Base-by-base conservation (phyloP, 1,140 invertebrate species). In the Musca domestica region DNA sequence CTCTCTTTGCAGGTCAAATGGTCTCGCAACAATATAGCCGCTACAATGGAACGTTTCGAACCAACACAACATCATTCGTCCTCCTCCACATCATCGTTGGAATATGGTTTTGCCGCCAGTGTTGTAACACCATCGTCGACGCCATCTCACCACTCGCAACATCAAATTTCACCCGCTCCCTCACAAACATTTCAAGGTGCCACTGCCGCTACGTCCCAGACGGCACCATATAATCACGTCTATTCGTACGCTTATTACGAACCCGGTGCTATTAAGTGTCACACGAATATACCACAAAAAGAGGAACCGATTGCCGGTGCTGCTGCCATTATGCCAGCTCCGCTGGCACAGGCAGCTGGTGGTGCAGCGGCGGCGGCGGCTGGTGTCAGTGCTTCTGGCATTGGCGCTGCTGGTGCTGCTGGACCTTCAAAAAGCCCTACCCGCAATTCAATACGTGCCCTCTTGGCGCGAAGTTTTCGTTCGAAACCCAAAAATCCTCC, bases 221-320 rank as follows among this genome's bases (percentile, higher is more conserved):
- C 58, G 17, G 25, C 41, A 51, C 71, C 79, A 6, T 76, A 74
- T 15, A 78, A 80, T 41, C 85, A 81, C 48, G 89, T 91, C 73
- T 92, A 92, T 75, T 90, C 90, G 14, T 92, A 92, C 79, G 91
- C 90, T 14, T 92, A 92, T 76, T 91, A 92, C 77, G 89, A 91
- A 69, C 86, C 88, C 0, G 87, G 87, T 1, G 84, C 83, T 0
- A 79, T 83, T 67, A 84, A 84, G 17, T 83, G 82, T 64, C 83
- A 84, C 69, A 86, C 87, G 64, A 88, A 88, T 75, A 83, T 88
- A 71, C 87, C 86, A 19, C 83, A 83, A 64, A 73, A 83, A 72
- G 83, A 71, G 76, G 77, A 49, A 19, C 47, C 49, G 0, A 74
- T 77, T 17, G 66, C 77, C 3, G 64, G 34, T 56, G 30, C 56